Conservation (phyloP, 2,797 vertebrate genomes). For the Lates japonicus region DNA sequence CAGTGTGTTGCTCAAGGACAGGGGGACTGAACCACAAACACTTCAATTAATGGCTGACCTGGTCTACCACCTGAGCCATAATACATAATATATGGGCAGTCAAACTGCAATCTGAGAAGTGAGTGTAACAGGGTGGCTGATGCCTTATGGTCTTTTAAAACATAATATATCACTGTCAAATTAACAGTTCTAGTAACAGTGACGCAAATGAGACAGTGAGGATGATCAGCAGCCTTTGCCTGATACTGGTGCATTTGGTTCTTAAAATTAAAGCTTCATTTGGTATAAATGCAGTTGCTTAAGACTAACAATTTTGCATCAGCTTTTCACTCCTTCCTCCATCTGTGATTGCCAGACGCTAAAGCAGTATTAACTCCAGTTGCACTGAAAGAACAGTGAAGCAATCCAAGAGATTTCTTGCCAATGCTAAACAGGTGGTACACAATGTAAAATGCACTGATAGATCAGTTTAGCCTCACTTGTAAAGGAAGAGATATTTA, state of each 20-base stretch:
- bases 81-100: background rate
- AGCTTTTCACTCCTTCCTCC: slow-evolving; percentile 26
- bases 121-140: background rate
- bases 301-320: slow-evolving; percentile 13
- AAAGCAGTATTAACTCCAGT: slow-evolving; percentile 39
- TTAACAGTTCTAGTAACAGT: background rate
- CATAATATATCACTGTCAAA: background rate
- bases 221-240: background rate
- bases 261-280: slow-evolving; percentile 1
- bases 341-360: slow-evolving; percentile 45
- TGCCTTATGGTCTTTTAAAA: too few species aligned
- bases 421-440: slow-evolving; percentile 40
- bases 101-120: background rate
- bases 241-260: background rate
- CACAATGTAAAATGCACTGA: slow-evolving; percentile 2
- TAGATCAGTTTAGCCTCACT: background rate
- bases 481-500: background rate
- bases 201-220: background rate
- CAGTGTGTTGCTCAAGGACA: background rate
- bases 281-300: slow-evolving; percentile 2
- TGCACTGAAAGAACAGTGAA: slow-evolving; percentile 25
- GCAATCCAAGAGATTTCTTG: slow-evolving; percentile 13
- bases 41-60: background rate
- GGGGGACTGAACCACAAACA: background rate
- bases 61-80: background rate